phyloP scores from a whole-genome alignment of 2,113 vertebrate genomes.

The Serilophus lunatus region DNA sequence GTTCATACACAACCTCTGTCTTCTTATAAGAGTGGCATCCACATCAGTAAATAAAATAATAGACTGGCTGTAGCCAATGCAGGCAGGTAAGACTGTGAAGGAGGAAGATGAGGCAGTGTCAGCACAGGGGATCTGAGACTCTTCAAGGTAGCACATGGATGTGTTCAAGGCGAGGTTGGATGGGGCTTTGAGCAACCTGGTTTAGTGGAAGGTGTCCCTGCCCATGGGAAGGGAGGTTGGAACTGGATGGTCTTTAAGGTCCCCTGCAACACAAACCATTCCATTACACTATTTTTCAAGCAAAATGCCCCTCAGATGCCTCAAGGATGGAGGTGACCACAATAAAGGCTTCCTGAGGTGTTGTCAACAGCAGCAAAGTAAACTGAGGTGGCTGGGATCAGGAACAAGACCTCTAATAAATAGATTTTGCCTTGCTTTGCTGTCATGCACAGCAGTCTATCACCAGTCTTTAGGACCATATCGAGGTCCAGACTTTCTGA shows the following conservation, averaged over 20 bases:
- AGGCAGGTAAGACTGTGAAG: not conserved
- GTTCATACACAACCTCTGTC: accelerated
- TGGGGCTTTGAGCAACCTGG: not conserved
- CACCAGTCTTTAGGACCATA: not conserved
- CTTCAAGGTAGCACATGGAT: not conserved
- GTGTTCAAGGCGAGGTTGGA: not conserved
- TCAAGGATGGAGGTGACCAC: not conserved
- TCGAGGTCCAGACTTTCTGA: not conserved
- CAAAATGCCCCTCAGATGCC: not conserved
- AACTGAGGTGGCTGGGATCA: not conserved
- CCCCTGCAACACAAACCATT: not conserved
- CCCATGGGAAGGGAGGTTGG: not conserved
- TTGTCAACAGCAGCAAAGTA: not conserved
- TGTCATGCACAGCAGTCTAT: not conserved
- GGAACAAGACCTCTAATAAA: not conserved
- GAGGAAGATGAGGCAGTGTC: not conserved
- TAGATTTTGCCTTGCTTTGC: not conserved
- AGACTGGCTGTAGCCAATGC: not conserved
- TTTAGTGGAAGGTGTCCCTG: not conserved
- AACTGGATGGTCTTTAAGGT: not conserved
- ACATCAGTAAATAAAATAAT: not conserved
- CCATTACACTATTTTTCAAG: not conserved
- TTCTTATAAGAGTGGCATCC: not conserved
- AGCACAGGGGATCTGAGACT: not conserved
- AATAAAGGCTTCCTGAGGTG: not conserved